A percentile compares a stretch with the other conserved stretches of the same genome.
These are phyloP conservation scores for Lasioglossum marginatum DNA, from an alignment of 2,888 invertebrate genomes.

Conservation along the genomic window DNA sequence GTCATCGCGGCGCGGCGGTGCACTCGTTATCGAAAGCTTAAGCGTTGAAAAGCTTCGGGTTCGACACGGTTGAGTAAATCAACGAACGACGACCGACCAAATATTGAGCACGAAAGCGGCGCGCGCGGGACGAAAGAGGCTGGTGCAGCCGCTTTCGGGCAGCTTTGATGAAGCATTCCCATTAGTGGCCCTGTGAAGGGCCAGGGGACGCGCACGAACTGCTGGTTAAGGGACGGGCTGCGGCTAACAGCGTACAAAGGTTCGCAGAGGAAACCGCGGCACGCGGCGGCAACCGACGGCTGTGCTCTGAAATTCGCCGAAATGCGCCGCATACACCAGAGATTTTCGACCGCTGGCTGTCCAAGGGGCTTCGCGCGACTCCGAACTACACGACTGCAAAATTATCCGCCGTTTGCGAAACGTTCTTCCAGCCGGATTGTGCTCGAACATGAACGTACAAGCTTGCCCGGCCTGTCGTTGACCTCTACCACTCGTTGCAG, in stretches of 20 bases:
- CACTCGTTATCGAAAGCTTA: background rate
- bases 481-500: background rate
- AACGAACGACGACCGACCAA: background rate
- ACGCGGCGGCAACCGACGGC: background rate
- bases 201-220: conserved; percentile 12
- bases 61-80: background rate
- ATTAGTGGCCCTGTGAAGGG: conserved; percentile 47
- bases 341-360: background rate
- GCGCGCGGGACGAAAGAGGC: background rate
- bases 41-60: background rate
- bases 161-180: conserved; percentile 59
- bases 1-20: background rate
- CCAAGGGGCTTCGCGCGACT: background rate
- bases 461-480: background rate
- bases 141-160: background rate
- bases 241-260: conserved; percentile 41
- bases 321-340: background rate
- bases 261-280: conserved; percentile 32
- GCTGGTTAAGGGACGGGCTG: background rate
- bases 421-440: background rate
- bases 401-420: background rate
- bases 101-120: background rate
- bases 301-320: background rate
- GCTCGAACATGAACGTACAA: background rate
- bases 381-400: background rate